These are phyloP conservation scores for Allygus modestus DNA, from an alignment of 2,888 invertebrate species.

Conservation along the genomic window DNA sequence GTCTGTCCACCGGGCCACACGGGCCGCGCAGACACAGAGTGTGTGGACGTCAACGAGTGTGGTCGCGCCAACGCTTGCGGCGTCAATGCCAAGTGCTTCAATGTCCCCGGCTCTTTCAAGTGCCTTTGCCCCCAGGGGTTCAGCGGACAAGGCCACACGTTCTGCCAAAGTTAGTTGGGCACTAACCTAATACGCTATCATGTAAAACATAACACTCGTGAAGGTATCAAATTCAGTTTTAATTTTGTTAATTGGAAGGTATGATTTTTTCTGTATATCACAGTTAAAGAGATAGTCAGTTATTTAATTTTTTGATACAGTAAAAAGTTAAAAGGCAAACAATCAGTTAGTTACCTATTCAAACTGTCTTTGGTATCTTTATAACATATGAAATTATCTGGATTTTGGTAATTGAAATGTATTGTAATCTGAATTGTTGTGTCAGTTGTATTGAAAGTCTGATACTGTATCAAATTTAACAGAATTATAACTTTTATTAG, in stretches of 20 bases:
- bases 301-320: no score
- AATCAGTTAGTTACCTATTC: no score
- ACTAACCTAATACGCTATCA: constrained; percentile 45
- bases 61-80: constrained; percentile 83
- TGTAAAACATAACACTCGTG: constrained; percentile 1
- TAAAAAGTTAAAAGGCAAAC: no score
- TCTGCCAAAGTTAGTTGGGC: constrained; percentile 85
- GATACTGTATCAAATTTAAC: no score
- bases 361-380: constrained; percentile 18
- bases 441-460: no score
- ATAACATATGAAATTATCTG: not conserved
- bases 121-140: constrained; percentile 88
- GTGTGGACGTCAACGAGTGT: constrained; percentile 87
- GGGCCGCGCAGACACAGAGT: constrained; percentile 77
- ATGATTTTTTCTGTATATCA: no score
- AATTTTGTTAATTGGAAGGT: not conserved
- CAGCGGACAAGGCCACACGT: constrained; percentile 84
- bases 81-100: constrained; percentile 87
- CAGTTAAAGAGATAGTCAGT: no score
- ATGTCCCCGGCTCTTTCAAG: constrained; percentile 87
- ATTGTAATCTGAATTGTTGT: no score
- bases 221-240: constrained; percentile 21
- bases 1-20: constrained; percentile 85
- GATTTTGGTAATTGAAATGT: constrained; percentile 23
- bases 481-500: no score